Evolutionary conservation across 2,113 vertebrate species (phyloP).

Genomic region (Nymphicus hollandicus): DNA sequence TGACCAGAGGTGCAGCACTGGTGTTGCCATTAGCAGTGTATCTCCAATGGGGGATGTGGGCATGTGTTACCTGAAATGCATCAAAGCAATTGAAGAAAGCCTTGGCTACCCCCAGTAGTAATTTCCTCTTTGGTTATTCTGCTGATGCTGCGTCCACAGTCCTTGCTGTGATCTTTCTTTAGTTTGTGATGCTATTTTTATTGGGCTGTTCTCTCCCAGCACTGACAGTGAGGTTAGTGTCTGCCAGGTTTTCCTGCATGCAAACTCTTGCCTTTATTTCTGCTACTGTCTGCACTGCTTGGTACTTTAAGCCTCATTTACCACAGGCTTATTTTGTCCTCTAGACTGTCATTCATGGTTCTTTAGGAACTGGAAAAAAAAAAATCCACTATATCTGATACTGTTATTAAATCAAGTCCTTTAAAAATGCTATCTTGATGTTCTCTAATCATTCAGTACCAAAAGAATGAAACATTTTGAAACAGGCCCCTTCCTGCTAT

Average conservation of each 20-base stretch:
- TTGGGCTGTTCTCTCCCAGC: background rate
- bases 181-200: background rate
- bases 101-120: background rate
- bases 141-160: background rate
- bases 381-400: rapidly evolving
- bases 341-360: background rate
- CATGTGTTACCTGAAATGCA: background rate
- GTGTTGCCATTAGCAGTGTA: rapidly evolving
- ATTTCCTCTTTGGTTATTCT: background rate
- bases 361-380: background rate
- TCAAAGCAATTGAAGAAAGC: background rate
- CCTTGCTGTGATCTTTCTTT: background rate
- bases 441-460: background rate
- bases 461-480: background rate
- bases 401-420: background rate
- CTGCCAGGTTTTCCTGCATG: background rate
- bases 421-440: background rate
- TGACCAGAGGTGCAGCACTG: background rate
- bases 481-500: background rate
- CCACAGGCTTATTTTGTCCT: background rate
- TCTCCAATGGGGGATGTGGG: background rate
- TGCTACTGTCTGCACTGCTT: background rate
- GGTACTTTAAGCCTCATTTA: background rate
- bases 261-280: background rate
- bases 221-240: background rate